Conservation (phyloP, 1,140 invertebrate genomes). For the Neuroterus valhalla region DNA sequence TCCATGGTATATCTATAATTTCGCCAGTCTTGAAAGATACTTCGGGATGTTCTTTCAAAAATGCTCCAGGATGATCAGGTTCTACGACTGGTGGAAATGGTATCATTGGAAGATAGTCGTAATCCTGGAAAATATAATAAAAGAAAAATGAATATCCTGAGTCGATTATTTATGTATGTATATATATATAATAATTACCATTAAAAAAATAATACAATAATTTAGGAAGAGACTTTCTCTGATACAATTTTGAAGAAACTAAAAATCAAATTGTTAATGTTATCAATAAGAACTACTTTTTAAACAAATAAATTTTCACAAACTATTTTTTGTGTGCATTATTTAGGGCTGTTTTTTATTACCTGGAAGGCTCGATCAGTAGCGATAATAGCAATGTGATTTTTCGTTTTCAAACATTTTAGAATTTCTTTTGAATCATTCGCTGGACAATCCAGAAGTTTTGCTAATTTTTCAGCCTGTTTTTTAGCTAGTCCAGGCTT, state of each 20-base stretch:
- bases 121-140: constrained; percentile 74
- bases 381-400: constrained; percentile 78
- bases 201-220: constrained; percentile 14
- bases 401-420: constrained; percentile 77
- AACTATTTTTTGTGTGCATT: neutral
- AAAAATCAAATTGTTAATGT: neutral
- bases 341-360: constrained; percentile 26
- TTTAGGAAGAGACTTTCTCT: neutral
- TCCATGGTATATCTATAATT: constrained; percentile 78
- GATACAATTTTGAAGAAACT: neutral
- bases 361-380: constrained; percentile 80
- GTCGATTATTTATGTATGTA: too few species aligned
- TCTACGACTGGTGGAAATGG: constrained; percentile 84
- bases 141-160: neutral
- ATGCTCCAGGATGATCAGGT: constrained; percentile 79
- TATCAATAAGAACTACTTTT: too few species aligned
- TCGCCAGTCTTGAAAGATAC: constrained; percentile 72
- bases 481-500: constrained; percentile 77
- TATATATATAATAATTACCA: too few species aligned
- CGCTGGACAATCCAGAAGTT: constrained; percentile 51
- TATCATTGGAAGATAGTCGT: constrained; percentile 83
- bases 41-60: constrained; percentile 78
- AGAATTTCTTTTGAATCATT: constrained; percentile 74
- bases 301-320: neutral
- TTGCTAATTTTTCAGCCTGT: constrained; percentile 73